phyloP scores from a whole-genome alignment of 2,797 vertebrate species.

The Channallabes apus region DNA sequence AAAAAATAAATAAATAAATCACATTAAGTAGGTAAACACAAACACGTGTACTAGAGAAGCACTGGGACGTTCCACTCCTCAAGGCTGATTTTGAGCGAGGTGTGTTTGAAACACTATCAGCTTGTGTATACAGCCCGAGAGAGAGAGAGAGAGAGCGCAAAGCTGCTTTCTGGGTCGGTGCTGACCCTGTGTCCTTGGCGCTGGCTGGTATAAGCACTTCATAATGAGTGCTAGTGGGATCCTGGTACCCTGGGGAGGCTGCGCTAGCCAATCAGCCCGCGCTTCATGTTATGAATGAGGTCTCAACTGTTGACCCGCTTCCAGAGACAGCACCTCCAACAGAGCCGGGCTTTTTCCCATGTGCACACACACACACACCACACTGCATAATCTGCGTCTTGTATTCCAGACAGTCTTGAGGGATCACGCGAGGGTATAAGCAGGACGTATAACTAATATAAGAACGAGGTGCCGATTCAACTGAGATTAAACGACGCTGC shows the following conservation, averaged over 20 bases:
- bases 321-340: slow-evolving; percentile 52
- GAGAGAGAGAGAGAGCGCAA: slow-evolving; percentile 50
- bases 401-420: slow-evolving; percentile 28
- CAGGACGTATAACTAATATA: not conserved
- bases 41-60: slow-evolving; percentile 4
- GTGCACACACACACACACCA: not conserved
- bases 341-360: slow-evolving; percentile 29
- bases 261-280: slow-evolving; percentile 55
- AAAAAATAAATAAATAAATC: slow-evolving; percentile 31
- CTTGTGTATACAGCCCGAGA: slow-evolving; percentile 60
- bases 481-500: slow-evolving; percentile 37
- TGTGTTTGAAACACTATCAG: slow-evolving; percentile 45
- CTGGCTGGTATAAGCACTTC: slow-evolving; percentile 59
- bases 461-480: too few species aligned
- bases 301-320: slow-evolving; percentile 63
- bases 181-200: slow-evolving; percentile 68
- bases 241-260: slow-evolving; percentile 55
- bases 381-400: slow-evolving; percentile 38
- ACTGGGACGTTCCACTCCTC: slow-evolving; percentile 39
- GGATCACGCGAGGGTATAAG: not conserved
- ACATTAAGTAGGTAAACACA: slow-evolving; percentile 36
- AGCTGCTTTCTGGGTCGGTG: slow-evolving; percentile 71
- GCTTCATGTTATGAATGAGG: slow-evolving; percentile 51
- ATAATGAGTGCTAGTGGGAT: slow-evolving; percentile 64
- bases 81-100: slow-evolving; percentile 30